Evolutionary conservation across 2,113 vertebrate genomes (phyloP).

Genomic region (Mastomys natalensis): DNA sequence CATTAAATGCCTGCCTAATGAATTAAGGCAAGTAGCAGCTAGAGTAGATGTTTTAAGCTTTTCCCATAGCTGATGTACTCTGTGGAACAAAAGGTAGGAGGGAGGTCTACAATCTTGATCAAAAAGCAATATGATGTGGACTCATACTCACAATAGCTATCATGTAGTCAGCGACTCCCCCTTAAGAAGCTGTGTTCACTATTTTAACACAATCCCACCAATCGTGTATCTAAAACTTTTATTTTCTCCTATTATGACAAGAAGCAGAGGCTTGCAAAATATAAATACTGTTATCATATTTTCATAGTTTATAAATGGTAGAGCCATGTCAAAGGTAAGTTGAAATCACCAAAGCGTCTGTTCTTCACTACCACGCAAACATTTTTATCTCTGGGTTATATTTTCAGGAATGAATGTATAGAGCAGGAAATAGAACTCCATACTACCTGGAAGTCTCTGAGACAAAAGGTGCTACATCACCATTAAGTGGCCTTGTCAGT

Average conservation of each 20-base stretch:
- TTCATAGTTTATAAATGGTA: constrained; percentile 15
- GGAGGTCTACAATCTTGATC: not conserved
- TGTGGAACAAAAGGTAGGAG: not conserved
- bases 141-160: not conserved
- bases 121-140: not conserved
- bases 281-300: not conserved
- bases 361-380: not conserved
- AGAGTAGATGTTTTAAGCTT: not conserved
- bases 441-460: constrained; percentile 5
- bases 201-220: not conserved
- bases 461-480: constrained; percentile 66
- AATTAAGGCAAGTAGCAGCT: not conserved
- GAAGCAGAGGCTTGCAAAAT: not conserved
- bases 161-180: not conserved
- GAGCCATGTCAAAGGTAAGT: not conserved
- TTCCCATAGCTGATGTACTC: not conserved
- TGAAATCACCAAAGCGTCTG: not conserved
- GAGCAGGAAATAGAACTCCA: constrained; percentile 49
- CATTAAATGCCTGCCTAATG: not conserved
- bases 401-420: not conserved
- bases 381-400: not conserved
- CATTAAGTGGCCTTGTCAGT: constrained; percentile 63
- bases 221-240: not conserved
- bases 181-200: not conserved
- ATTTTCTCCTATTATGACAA: not conserved